Base-by-base conservation (phyloP, 2,113 vertebrate species). In the Leptobrachium ailaonicum region DNA sequence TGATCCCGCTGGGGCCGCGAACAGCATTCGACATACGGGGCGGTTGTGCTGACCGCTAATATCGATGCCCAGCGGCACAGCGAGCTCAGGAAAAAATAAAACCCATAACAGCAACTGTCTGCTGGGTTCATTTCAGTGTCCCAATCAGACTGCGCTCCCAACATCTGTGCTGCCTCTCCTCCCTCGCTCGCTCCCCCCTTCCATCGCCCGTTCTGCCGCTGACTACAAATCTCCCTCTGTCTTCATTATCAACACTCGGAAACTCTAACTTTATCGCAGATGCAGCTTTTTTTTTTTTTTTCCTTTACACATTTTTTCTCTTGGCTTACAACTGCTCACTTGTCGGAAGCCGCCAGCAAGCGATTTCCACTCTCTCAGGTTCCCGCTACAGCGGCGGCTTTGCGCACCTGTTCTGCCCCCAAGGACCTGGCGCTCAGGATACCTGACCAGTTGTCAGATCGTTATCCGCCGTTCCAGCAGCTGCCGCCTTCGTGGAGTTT, bases 401-500 rank as follows among this genome's bases (percentile, higher is more conserved):
- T 3, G 47, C 45, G 75, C 75, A 77, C 66, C 75, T 70, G 75
- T 70, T 76, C 68, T 60, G 75, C 47, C 75, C 75, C 66, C 41
- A 67, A 69, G 53, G 75, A 70, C 41, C 75, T 77, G 75, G 66
- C 75, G 42, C 69, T 70, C 66, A 60, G 41, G 40, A 69, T 77
- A 70, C 53, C 75, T 77, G 75, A 66, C 75, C 75, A 77, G 66
- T 50, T 54, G 67, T 58, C 75, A 60, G 54, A 62, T 71, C 76
- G 71, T 41, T 71, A 63, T 63, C 71, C 76, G 45, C 43, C 44
- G 69, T 66, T 32, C 45, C 53, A 54, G 66, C 75, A 77, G 75
- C 47, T 77, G 75, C 66, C 58, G 41, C 14, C 66, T 50, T 53
- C 45, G 53, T 77, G 50, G 41, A 13, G 66, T 58, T 70, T 11